Evolutionary conservation across 2,888 invertebrate genomes (phyloP), one percentile per base, ranked within the genome.

Genomic region (Leucophora obtusa): DNA sequence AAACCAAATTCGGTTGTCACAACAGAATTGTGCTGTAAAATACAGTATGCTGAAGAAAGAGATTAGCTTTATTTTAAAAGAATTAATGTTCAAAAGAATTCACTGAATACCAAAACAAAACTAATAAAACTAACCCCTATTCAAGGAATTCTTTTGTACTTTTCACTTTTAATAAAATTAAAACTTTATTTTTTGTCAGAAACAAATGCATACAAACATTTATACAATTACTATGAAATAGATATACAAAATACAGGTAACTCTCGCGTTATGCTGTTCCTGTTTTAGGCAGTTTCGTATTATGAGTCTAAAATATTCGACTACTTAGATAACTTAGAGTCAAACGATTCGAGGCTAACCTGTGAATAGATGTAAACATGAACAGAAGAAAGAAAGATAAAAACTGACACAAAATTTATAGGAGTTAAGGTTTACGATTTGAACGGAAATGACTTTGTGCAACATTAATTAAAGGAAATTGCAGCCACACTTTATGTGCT

Each of bases 401-500:
- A 59, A 59, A 51, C 28, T 33, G 47, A 59, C 65, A 69, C 51
- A 62, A 65, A 51, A 74, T 73, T 79, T 65, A 70, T 60, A 71
- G 79, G 62, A 79, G 79, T 71, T 80, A 58, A 76, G 75, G 70
- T 75, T 75, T 76, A 72, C 72, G 53, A 72, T 69, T 80, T 14
- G 24, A 76, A 65, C 59, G 76, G 80, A 80, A 80, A 76, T 80
- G 80, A 80, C 76, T 76, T 80, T 76, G 68, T 80, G 80, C 76
- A 80, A 80, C 72, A 80, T 80, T 80, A 80, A 80, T 80, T 80
- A 80, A 72, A 72, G 80, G 76, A 80, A 80, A 80, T 76, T 72
- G 80, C 72, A 80, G 76, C 76, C 80, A 72, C 80, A 80, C 80
- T 80, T 80, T 76, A 76, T 80, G 68, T 80, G 72, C 35, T 65